Conservation (phyloP, 2,797 vertebrate genomes). For the Chloroceryle amazona region DNA sequence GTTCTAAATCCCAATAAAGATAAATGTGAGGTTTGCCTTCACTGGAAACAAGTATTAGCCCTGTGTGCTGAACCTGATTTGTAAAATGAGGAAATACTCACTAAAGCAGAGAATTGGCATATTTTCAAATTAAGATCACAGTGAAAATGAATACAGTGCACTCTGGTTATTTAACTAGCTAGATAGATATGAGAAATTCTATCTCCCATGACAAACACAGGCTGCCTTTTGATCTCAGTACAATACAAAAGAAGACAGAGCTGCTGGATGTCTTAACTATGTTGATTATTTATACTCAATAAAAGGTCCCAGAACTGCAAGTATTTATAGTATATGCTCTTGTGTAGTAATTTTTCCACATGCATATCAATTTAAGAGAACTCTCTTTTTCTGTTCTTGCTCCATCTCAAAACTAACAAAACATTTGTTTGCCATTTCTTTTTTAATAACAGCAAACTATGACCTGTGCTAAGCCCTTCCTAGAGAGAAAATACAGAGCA, state of each 20-base stretch:
- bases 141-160: slow-evolving; percentile 53
- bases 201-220: slow-evolving; percentile 34
- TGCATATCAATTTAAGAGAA: neutral
- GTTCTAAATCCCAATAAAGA: neutral
- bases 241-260: slow-evolving; percentile 36
- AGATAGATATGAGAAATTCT: slow-evolving; percentile 50
- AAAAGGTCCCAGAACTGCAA: slow-evolving; percentile 33
- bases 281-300: slow-evolving; percentile 46
- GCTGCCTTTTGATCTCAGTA: slow-evolving; percentile 47
- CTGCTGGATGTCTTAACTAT: slow-evolving; percentile 41
- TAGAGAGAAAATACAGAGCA: neutral
- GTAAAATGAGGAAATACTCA: slow-evolving; percentile 23
- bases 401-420: neutral
- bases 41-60: neutral
- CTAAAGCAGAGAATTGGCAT: neutral
- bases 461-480: neutral
- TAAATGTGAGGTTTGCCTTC: neutral
- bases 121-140: slow-evolving; percentile 69
- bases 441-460: neutral
- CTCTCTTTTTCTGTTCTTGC: neutral
- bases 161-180: slow-evolving; percentile 59
- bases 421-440: neutral
- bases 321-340: slow-evolving; percentile 26
- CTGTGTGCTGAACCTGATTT: neutral
- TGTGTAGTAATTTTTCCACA: neutral